A percentile compares a stretch with the other conserved stretches of the same genome.
These are phyloP conservation scores for Beroe ovata DNA, from an alignment of 37 sponge, comb jelly and placozoan genomes.

Conservation along the genomic window DNA sequence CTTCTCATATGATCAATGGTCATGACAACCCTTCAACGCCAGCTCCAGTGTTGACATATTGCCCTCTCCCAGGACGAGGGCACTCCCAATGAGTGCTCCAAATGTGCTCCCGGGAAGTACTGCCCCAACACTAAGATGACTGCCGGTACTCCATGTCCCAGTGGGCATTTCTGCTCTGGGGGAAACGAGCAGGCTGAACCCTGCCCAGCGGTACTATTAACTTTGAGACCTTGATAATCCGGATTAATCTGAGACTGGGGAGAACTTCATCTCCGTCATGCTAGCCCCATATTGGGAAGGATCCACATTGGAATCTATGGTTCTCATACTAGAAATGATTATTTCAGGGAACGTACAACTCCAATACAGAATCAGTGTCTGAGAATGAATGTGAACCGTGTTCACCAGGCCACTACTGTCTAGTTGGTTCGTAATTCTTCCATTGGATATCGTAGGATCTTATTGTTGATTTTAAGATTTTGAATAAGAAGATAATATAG, in stretches of 20 bases:
- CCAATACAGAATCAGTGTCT: neutral
- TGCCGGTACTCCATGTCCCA: neutral
- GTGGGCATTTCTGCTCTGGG: constrained; percentile 19
- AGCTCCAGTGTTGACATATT: too few relatives aligned
- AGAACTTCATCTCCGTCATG: too few relatives aligned
- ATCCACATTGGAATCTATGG: too few relatives aligned
- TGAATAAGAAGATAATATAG: too few relatives aligned
- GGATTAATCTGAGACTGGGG: too few relatives aligned
- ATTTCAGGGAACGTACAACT: constrained; percentile 55
- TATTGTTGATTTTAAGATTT: too few relatives aligned
- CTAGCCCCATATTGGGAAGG: too few relatives aligned
- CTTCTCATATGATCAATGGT: too few relatives aligned
- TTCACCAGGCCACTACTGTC: constrained; percentile 66
- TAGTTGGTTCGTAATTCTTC: neutral
- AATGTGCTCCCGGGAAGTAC: constrained; percentile 65
- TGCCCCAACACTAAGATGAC: constrained; percentile 54
- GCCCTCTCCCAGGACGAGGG: neutral
- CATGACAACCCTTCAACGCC: too few relatives aligned
- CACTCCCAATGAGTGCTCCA: neutral
- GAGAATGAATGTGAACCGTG: constrained; percentile 55
- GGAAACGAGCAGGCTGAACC: constrained; percentile 8
- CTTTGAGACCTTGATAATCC: too few relatives aligned
- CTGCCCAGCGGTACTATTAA: constrained; percentile 48
- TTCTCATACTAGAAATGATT: too few relatives aligned
- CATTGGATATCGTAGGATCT: too few relatives aligned